phyloP scores from a whole-genome alignment of 2,888 invertebrate species.

The Drosophila cracens region DNA sequence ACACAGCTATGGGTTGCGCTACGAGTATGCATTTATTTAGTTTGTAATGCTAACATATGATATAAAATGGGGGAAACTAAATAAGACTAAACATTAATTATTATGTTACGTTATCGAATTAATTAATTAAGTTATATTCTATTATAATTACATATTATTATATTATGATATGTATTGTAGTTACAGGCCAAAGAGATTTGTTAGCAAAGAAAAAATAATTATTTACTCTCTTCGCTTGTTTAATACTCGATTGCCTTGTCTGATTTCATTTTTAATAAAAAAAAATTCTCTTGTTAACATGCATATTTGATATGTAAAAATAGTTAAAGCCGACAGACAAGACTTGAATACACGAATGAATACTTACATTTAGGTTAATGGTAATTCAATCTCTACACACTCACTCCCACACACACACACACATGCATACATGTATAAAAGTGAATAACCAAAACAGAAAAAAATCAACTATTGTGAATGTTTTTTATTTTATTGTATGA shows the following conservation, averaged over 20 bases:
- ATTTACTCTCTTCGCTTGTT: conserved; percentile 31
- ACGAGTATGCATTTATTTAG: conserved; percentile 49
- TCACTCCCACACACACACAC: conserved; percentile 24
- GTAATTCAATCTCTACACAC: conserved; percentile 54
- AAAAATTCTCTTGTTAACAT: conserved; percentile 49
- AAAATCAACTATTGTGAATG: conserved; percentile 65
- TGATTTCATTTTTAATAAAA: conserved; percentile 32
- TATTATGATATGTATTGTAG: conserved; percentile 27
- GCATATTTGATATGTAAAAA: conserved; percentile 38
- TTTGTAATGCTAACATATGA: conserved; percentile 49
- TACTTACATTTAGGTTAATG: conserved; percentile 52
- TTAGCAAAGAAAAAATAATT: conserved; percentile 50
- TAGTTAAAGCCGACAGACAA: conserved; percentile 61
- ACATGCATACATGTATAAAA: conserved; percentile 25
- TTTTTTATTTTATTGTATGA: conserved; percentile 41
- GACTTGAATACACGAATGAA: conserved; percentile 50
- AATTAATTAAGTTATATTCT: conserved; percentile 17
- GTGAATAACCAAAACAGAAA: conserved; percentile 16
- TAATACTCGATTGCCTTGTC: conserved; percentile 38
- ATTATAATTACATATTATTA: conserved; percentile 32
- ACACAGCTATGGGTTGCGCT: conserved; percentile 13
- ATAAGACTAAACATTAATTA: conserved; percentile 55
- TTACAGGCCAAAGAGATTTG: conserved; percentile 65
- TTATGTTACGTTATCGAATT: conserved; percentile 40
- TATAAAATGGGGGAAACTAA: conserved; percentile 51